Evolutionary conservation across 1,140 invertebrate genomes (phyloP).

Genomic region (Dreissena polymorpha): DNA sequence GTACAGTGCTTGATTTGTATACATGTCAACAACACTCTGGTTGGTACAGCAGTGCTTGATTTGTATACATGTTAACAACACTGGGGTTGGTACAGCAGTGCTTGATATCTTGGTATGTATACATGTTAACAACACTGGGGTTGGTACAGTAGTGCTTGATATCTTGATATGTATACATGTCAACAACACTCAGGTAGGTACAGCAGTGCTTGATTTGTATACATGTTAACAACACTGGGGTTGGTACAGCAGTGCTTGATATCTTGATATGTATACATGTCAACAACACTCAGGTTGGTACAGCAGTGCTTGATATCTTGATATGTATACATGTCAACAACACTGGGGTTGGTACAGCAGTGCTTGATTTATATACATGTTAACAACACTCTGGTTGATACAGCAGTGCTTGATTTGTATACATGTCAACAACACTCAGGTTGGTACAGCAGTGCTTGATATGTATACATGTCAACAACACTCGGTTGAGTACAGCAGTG

Average conservation of each 20-base stretch:
- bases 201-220: no score
- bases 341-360: conserved; percentile 92
- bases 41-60: no score
- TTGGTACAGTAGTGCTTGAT: no score
- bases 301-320: no score
- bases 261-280: background rate
- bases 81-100: background rate
- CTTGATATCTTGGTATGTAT: no score
- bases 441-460: no score
- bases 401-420: no score
- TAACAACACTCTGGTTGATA: background rate
- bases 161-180: background rate
- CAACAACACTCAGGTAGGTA: background rate
- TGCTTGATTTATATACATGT: background rate
- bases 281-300: background rate
- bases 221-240: conserved; percentile 99
- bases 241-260: no score
- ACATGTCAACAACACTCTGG: conserved; percentile 97
- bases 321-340: no score
- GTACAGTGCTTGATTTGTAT: no score
- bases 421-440: conserved; percentile 99
- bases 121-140: conserved; percentile 99
- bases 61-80: background rate
- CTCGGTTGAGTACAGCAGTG: background rate
- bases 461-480: background rate